Conservation (phyloP, 2,888 invertebrate species). For the Alcis repandata region DNA sequence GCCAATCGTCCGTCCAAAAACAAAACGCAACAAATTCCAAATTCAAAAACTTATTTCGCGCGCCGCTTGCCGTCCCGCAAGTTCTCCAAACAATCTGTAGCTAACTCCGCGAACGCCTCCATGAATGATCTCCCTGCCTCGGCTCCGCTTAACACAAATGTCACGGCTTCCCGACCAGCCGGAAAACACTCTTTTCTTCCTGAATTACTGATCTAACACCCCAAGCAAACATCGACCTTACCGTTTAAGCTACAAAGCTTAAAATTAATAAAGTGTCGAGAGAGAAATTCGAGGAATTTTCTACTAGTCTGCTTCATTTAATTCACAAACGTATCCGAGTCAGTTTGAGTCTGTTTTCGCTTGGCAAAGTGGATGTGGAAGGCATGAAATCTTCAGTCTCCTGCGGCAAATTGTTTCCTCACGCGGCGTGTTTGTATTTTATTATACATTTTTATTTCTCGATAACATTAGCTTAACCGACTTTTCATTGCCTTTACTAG, state of each 20-base stretch:
- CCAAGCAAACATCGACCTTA: slow-evolving; percentile 62
- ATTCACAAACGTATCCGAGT: slow-evolving; percentile 61
- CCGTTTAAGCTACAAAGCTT: slow-evolving; percentile 52
- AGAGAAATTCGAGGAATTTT: slow-evolving; percentile 82
- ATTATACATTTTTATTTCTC: slow-evolving; percentile 87
- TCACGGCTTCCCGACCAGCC: slow-evolving; percentile 82
- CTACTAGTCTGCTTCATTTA: slow-evolving; percentile 57
- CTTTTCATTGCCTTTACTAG: slow-evolving; percentile 85
- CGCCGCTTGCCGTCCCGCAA: slow-evolving; percentile 56
- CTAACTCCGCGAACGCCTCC: slow-evolving; percentile 65
- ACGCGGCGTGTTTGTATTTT: slow-evolving; percentile 86
- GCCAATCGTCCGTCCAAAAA: neutral
- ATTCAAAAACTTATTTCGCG: slow-evolving; percentile 35
- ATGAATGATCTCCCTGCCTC: slow-evolving; percentile 81
- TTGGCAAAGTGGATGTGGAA: slow-evolving; percentile 55
- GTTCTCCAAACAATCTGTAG: slow-evolving; percentile 70
- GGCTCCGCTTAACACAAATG: slow-evolving; percentile 84
- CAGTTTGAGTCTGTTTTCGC: slow-evolving; percentile 58
- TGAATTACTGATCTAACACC: slow-evolving; percentile 69
- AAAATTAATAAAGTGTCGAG: slow-evolving; percentile 44
- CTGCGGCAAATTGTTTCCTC: slow-evolving; percentile 86
- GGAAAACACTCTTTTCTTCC: slow-evolving; percentile 87
- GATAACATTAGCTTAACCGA: slow-evolving; percentile 87
- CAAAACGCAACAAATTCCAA: slow-evolving; percentile 30
- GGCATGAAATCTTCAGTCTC: slow-evolving; percentile 85